A percentile compares a stretch with the other conserved stretches of the same genome.
Evolutionary conservation across 1,140 invertebrate species (phyloP).

Genomic region (Dolichoris vasculosae): DNA sequence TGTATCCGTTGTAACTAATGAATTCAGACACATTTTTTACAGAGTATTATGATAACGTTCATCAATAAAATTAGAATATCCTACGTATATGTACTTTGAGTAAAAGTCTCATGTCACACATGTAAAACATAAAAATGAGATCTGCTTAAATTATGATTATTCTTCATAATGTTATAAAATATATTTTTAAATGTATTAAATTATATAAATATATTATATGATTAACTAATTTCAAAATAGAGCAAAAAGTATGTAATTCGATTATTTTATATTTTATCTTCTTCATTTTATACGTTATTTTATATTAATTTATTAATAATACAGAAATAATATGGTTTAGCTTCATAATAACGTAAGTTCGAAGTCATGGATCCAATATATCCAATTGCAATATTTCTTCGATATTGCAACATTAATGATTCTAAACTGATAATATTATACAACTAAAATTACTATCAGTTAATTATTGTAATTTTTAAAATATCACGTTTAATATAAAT

Average conservation of each 20-base stretch:
- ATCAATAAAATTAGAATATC: neutral
- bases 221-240: neutral
- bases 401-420: neutral
- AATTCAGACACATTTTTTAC: neutral
- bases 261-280: neutral
- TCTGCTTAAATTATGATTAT: neutral
- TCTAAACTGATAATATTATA: neutral
- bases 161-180: neutral
- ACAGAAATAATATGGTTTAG: neutral
- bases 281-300: neutral
- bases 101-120: neutral
- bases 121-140: neutral
- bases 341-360: neutral
- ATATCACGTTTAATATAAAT: neutral
- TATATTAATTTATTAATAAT: neutral
- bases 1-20: neutral
- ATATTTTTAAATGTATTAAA: neutral
- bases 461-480: neutral
- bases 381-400: neutral
- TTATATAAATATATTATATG: neutral
- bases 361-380: neutral
- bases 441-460: neutral
- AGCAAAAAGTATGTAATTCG: neutral
- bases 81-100: neutral
- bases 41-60: neutral